Conservation (phyloP, 2,888 invertebrate species). For the Stenichneumon culpator region DNA sequence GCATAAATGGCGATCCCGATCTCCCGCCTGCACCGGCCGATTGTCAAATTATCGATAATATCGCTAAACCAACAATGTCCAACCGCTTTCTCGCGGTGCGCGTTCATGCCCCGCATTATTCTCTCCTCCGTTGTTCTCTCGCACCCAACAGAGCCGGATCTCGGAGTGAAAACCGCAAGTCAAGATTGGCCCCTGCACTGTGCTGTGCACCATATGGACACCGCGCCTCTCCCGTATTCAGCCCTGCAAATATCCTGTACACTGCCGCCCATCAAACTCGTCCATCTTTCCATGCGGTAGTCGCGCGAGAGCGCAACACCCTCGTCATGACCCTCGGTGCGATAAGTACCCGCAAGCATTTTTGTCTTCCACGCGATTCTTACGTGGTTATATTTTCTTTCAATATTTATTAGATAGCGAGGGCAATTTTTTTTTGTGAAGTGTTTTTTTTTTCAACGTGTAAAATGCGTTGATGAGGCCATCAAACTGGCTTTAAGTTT, state of each 20-base stretch:
- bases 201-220: neutral
- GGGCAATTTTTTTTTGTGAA: conserved; percentile 5
- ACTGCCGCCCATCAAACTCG: neutral
- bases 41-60: conserved; percentile 85
- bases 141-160: conserved; percentile 44
- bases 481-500: conserved; percentile 29
- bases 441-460: neutral
- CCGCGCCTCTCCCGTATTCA: conserved; percentile 19
- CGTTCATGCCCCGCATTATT: conserved; percentile 37
- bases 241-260: conserved; percentile 23
- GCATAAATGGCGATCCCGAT: conserved; percentile 74
- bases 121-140: conserved; percentile 16
- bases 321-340: conserved; percentile 36
- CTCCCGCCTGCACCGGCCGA: conserved; percentile 75
- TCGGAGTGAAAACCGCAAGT: conserved; percentile 67
- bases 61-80: conserved; percentile 84
- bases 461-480: neutral
- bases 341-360: conserved; percentile 31
- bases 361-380: conserved; percentile 2
- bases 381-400: conserved; percentile 3
- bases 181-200: conserved; percentile 54
- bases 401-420: conserved; percentile 24
- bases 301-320: conserved; percentile 30
- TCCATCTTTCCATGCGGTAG: conserved; percentile 25
- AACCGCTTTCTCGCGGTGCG: conserved; percentile 63